These are phyloP conservation scores for Arnoldichthys spilopterus DNA, from an alignment of 2,797 vertebrate species.

Conservation along the genomic window DNA sequence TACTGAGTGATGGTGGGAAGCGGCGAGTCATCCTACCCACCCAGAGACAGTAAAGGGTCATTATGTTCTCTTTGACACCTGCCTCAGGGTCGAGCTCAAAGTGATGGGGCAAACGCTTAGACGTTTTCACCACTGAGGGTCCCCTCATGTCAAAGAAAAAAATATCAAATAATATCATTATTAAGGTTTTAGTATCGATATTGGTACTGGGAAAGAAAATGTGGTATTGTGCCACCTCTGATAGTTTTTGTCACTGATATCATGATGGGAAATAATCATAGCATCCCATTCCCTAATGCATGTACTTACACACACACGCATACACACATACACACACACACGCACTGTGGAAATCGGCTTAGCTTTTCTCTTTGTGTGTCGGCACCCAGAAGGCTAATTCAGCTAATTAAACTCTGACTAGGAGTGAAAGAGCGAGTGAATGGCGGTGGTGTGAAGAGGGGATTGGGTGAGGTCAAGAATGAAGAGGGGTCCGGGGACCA, in stretches of 20 bases:
- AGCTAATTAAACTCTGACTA: slow-evolving; percentile 50
- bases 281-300: background rate
- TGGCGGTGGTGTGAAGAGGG: slow-evolving; percentile 24
- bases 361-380: slow-evolving; percentile 23
- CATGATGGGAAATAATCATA: background rate
- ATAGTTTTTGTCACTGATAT: background rate
- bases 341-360: slow-evolving; percentile 51
- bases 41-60: too few species aligned
- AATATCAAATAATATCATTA: too few species aligned
- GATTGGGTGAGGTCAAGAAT: slow-evolving; percentile 22
- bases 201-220: background rate
- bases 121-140: too few species aligned
- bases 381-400: slow-evolving; percentile 41
- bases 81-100: too few species aligned
- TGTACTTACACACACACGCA: slow-evolving; percentile 32
- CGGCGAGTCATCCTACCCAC: too few species aligned
- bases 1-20: too few species aligned
- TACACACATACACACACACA: slow-evolving; percentile 49
- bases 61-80: too few species aligned
- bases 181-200: background rate
- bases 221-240: background rate
- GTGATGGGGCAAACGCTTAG: too few species aligned
- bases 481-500: slow-evolving; percentile 6
- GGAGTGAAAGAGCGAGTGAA: slow-evolving; percentile 37
- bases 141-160: too few species aligned